A percentile compares a stretch with the other conserved stretches of the same genome.
phyloP scores from a whole-genome alignment of 2,797 vertebrate species.

The Brachymystax lenok region DNA sequence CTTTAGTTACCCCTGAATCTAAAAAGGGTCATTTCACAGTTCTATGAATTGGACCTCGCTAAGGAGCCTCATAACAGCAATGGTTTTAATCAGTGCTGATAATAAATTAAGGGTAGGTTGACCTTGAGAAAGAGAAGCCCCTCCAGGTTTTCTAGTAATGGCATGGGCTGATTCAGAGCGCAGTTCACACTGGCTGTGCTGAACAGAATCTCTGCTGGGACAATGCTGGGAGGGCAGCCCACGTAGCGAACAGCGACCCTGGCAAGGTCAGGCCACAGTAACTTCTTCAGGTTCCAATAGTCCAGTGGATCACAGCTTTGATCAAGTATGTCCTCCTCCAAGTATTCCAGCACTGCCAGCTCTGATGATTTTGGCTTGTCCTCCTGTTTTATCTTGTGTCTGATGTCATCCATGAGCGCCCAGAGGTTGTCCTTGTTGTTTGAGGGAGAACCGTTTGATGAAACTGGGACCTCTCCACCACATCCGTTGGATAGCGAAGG shows the following conservation, averaged over 20 bases:
- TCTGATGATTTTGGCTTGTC: slow-evolving; percentile 87
- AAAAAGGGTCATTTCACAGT: slow-evolving; percentile 69
- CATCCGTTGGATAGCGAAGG: slow-evolving; percentile 82
- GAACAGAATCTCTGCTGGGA: slow-evolving; percentile 94
- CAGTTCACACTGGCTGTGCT: slow-evolving; percentile 88
- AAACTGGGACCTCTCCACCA: slow-evolving; percentile 67
- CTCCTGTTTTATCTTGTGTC: slow-evolving; percentile 83
- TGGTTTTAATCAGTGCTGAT: slow-evolving; percentile 90
- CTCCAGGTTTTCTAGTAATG: slow-evolving; percentile 92
- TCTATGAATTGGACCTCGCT: slow-evolving; percentile 74
- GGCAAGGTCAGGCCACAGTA: slow-evolving; percentile 91
- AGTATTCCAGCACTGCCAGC: slow-evolving; percentile 90
- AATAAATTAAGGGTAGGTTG: slow-evolving; percentile 97
- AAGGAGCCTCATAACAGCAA: slow-evolving; percentile 66
- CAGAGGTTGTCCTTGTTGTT: slow-evolving; percentile 88
- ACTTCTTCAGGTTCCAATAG: slow-evolving; percentile 96
- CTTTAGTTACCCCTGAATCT: slow-evolving; percentile 56
- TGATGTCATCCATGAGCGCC: slow-evolving; percentile 90
- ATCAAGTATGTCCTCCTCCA: slow-evolving; percentile 97
- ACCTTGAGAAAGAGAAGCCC: slow-evolving; percentile 97
- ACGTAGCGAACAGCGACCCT: slow-evolving; percentile 93
- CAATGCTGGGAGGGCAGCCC: slow-evolving; percentile 92
- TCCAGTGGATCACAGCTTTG: slow-evolving; percentile 98
- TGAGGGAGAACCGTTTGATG: slow-evolving; percentile 69
- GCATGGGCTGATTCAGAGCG: slow-evolving; percentile 87